Conservation (phyloP, 2,888 invertebrate species). For the Lissonota sp. region DNA sequence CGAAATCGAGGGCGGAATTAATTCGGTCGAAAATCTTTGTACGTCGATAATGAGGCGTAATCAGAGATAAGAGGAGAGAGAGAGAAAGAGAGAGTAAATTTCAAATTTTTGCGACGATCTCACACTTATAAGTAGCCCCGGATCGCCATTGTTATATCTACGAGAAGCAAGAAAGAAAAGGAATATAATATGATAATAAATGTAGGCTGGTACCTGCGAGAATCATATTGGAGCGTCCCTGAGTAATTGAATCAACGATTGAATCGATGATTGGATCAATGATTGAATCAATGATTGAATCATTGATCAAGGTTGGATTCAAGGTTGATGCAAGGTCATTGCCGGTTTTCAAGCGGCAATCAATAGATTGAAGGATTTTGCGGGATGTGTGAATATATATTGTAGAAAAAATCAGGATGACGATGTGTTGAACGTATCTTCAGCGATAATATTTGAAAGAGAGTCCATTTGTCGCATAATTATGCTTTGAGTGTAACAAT, state of each 20-base stretch:
- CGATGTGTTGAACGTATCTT: conserved; percentile 17
- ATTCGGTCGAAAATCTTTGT: background rate
- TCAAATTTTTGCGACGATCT: conserved; percentile 7
- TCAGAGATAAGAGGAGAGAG: too few relatives aligned
- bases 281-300: too few relatives aligned
- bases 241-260: background rate
- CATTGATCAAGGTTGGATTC: too few relatives aligned
- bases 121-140: conserved; percentile 12
- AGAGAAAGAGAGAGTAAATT: too few relatives aligned
- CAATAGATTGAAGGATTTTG: too few relatives aligned
- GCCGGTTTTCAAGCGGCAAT: too few relatives aligned
- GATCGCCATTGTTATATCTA: conserved; percentile 41
- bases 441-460: conserved; percentile 24
- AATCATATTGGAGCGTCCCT: conserved; percentile 45
- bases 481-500: conserved; percentile 7
- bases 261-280: too few relatives aligned
- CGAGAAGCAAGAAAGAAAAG: conserved; percentile 15
- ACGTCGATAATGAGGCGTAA: too few relatives aligned
- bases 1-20: conserved; percentile 46
- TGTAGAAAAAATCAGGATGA: conserved; percentile 12
- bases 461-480: background rate
- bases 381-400: background rate
- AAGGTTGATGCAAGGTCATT: too few relatives aligned
- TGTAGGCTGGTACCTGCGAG: conserved; percentile 68
- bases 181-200: conserved; percentile 40